These are phyloP conservation scores for Eospalax fontanierii DNA, from an alignment of 2,797 vertebrate species.

Conservation along the genomic window DNA sequence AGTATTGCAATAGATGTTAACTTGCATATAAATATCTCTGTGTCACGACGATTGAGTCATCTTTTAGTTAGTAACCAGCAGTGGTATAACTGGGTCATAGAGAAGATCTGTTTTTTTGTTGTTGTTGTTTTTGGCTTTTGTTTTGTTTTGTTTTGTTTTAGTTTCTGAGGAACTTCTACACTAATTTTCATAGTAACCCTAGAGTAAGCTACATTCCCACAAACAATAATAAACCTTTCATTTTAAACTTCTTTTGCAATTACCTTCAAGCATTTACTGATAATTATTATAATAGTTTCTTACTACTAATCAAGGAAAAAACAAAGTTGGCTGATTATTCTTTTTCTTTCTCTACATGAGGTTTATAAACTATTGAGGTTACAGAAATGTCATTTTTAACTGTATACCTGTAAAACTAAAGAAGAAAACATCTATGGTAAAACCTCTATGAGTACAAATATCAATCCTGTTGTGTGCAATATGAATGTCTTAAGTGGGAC, in stretches of 20 bases:
- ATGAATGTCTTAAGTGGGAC: neutral
- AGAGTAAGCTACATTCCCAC: neutral
- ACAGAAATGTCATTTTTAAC: neutral
- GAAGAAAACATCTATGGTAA: neutral
- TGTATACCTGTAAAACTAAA: neutral
- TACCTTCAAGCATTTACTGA: neutral
- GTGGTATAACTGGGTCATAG: neutral
- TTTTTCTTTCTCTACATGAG: neutral
- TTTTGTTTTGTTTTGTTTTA: too few relatives aligned
- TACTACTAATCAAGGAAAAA: neutral
- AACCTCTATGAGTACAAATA: neutral
- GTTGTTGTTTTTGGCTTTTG: too few relatives aligned
- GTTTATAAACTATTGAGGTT: neutral
- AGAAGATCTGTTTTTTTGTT: neutral
- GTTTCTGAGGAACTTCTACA: neutral
- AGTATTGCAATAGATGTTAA: neutral
- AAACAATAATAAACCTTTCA: neutral
- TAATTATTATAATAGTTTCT: neutral
- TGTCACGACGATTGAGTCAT: neutral
- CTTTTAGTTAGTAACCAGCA: neutral
- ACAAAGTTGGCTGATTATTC: neutral
- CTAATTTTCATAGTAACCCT: neutral
- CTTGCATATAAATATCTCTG: neutral
- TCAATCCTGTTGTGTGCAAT: neutral
- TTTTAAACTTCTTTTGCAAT: neutral